Evolutionary conservation across 2,888 invertebrate species (phyloP), one percentile per base, ranked within the genome.

Genomic region (Frankliniella intonsa): DNA sequence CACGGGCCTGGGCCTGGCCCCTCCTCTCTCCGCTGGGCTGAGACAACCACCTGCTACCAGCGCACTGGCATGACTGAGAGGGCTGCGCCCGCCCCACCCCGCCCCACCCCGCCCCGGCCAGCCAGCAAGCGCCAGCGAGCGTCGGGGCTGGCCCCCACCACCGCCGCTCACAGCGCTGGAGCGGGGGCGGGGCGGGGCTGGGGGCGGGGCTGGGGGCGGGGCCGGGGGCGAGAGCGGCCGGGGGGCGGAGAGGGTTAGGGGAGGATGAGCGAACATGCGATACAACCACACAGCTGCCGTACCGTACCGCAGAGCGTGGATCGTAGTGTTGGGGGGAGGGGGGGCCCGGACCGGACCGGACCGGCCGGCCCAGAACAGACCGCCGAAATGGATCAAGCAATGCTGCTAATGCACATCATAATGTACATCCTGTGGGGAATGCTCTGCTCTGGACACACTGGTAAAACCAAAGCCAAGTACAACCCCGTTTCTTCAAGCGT

Each of bases 21-120:
- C 14, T 17, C 62, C 62, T 62, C 62, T 25, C 69, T 76, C 69
- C 25, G 69, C 69, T 76, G 19, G 69, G 69, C 69, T 76, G 7
- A 76, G 25, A 25, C 69, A 76, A 76, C 69, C 69, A 76, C 69
- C 69, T 76, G 69, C 69, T 76, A 76, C 69, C 69, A 76, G 69
- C 69, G 69, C 69, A 22, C 69, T 76, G 69, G 69, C 69, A 76
- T 76, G 69, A 76, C 69, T 76, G 69, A 38, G 62, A 76, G 69
- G 22, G 22, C 11, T 10, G 5, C 62, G 62, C 62, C 5, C 55
- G 5, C 14, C 69, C 69, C 22, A 12, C 25, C 22, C 69, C 69
- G 69, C 22, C 22, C 69, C 25, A 22, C 11, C 25, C 69, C 9
- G 69, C 10, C 5, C 69, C 25, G 69, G 69, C 25, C 69, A 14